Base-by-base conservation (phyloP, 2,888 invertebrate species). In the Linyphia triangularis region DNA sequence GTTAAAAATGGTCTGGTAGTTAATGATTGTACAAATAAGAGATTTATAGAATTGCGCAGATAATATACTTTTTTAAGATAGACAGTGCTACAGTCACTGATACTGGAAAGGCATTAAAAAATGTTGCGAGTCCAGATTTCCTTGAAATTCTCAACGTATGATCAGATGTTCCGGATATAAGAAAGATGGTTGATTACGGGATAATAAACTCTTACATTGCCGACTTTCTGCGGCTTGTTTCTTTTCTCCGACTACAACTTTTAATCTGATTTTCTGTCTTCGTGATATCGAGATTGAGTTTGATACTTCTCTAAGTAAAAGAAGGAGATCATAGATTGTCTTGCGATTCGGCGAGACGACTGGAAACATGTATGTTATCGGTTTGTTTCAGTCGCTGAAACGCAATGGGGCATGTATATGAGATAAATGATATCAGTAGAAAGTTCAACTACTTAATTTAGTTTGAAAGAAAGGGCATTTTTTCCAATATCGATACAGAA, bases 131-230 rank as follows among this genome's bases (percentile, higher is more conserved):
- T 85, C 85, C 26, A 37, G 72, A 65, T 86, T 86, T 86, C 73
- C 65, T 72, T 51, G 79, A 63, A 86, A 73, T 65, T 79, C 26
- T 24, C 26, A 33, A 70, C 67, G 79, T 79, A 79, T 70, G 79
- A 86, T 86, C 79, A 79, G 85, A 86, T 86, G 63, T n/a, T n/a
- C 85, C 85, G 85, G 85, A 78, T 86, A 86, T 79, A 33, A 63
- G 24, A 24, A 73, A 63, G 59, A 43, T 37, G 79, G 28, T 43
- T 61, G 85, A 86, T 86, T 78, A 79, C 57, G 33, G 85, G 61
- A 79, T 85, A 78, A 85, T 85, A 78, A 65, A 61, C 82, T 72
- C 61, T 30, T 51, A 51, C 51, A 51, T 51, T 51, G n/a, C 51
- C 51, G 51, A 51, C 51, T 59, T 69, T 69, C 63, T 85, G 83